These are phyloP conservation scores for Sarcophaga subvicina DNA, from an alignment of 2,888 invertebrate genomes.

Conservation along the genomic window DNA sequence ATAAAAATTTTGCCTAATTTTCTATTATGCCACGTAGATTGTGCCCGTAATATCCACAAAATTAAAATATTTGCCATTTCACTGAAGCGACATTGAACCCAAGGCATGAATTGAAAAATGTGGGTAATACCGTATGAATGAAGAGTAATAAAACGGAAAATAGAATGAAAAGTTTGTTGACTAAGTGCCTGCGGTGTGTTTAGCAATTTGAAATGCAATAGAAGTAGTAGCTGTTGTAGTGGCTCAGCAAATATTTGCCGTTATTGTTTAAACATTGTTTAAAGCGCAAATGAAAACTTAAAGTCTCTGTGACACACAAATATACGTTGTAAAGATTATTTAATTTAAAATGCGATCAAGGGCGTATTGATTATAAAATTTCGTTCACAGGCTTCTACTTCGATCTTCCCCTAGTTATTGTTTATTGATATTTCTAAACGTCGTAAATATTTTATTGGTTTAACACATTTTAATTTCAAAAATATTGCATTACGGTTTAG, in stretches of 20 bases:
- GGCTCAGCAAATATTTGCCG: neutral
- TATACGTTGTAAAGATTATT: too few species aligned
- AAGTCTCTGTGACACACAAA: neutral
- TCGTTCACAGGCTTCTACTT: neutral
- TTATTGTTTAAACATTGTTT: neutral
- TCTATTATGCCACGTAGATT: neutral
- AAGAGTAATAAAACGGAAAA: neutral
- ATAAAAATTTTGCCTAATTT: neutral
- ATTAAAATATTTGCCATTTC: neutral
- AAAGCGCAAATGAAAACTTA: neutral
- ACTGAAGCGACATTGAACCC: neutral
- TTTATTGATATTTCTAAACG: too few species aligned
- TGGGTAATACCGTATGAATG: neutral
- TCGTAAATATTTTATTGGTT: neutral
- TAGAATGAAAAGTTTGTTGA: neutral
- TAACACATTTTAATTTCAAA: too few species aligned
- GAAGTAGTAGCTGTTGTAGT: neutral
- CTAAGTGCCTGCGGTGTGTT: neutral
- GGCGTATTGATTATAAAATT: neutral
- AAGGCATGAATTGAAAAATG: neutral
- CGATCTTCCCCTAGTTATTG: neutral
- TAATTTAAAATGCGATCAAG: neutral
- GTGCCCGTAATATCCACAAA: neutral
- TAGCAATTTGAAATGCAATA: neutral
- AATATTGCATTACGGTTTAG: too few species aligned